Percentiles rank a stretch among this genome's conserved stretches.
These are phyloP conservation scores for Trissolcus brochymenae DNA, from an alignment of 2,888 invertebrate genomes.

Conservation along the genomic window DNA sequence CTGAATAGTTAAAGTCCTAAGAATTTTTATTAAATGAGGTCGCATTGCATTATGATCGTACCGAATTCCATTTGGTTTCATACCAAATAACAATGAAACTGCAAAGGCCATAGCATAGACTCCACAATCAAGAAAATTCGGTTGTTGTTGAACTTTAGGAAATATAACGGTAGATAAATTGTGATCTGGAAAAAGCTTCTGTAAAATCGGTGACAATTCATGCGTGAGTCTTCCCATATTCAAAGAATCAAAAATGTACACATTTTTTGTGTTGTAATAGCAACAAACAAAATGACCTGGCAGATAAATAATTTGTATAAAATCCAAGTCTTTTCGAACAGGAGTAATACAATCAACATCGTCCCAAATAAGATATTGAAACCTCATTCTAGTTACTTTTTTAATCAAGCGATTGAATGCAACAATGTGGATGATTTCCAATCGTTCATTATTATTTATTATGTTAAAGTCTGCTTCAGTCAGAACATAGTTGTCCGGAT, in stretches of 20 bases:
- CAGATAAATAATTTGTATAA: conserved; percentile 6
- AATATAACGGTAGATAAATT: conserved; percentile 2
- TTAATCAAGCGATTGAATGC: too few species aligned
- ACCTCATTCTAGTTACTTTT: too few species aligned
- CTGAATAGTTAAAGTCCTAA: too few species aligned
- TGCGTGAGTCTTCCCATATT: background rate
- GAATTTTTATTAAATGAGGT: too few species aligned
- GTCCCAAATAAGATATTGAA: too few species aligned
- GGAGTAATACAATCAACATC: background rate
- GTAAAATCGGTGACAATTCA: background rate
- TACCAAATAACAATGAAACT: conserved; percentile 14
- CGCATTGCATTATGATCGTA: too few species aligned
- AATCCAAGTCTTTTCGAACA: background rate
- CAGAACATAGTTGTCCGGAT: too few species aligned
- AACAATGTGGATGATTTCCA: too few species aligned
- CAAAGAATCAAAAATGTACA: conserved; percentile 7
- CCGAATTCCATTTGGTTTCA: conserved; percentile 18
- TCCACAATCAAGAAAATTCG: conserved; percentile 11
- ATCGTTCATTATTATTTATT: too few species aligned
- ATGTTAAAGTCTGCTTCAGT: too few species aligned
- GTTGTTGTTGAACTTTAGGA: conserved; percentile 11
- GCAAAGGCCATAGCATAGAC: conserved; percentile 15
- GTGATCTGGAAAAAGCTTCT: conserved; percentile 1
- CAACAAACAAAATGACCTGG: conserved; percentile 17
- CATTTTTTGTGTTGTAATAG: conserved; percentile 4